Base-by-base conservation (phyloP, 2,888 invertebrate genomes). In the Ceraclea dissimilis region DNA sequence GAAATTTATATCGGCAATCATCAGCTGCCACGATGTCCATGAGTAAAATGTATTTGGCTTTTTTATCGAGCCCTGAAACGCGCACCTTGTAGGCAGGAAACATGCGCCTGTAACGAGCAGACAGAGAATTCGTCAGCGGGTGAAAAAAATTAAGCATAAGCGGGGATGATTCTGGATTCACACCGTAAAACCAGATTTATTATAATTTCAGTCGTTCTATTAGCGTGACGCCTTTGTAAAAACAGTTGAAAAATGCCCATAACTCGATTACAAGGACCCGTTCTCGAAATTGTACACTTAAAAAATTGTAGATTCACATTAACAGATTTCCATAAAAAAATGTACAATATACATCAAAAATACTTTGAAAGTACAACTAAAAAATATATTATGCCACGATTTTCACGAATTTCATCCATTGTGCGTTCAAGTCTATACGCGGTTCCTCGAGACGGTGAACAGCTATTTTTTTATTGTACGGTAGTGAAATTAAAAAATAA, bases 31-130 rank as follows among this genome's bases (percentile, higher is more conserved):
- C 92, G 80, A 94, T 92, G 86, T 95, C 94, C 91, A 95, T 90
- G 77, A 95, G 86, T 70, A 94, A 85, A 76, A 93, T 93, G 86
- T 95, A 95, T 83, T 94, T 95, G 80, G 93, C 89, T 81, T 92
- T 89, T 83, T 92, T 93, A 86, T 95, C 94, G 79, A 95, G 85
- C 74, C 94, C 94, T 79, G 90, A 89, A 71, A 95, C 89, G 79
- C 93, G 89, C 74, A 93, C 93, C 85, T 93, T 94, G 86, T 87
- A 93, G 79, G 94, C 92, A 78, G 95, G 95, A 83, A 95, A 95
- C 91, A 95, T 95, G 81, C 94, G 90, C 83, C 94, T 94, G 87
- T 78, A 82, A 83, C 79, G 80, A 78, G 77, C 57, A 57, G 57
- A 57, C 52, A 57, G 46, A 57, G 71, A 20, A 19, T 51, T 47